These are phyloP conservation scores for Anthopleura sola DNA, from an alignment of 64 coral and sea anemone genomes.

Conservation along the genomic window DNA sequence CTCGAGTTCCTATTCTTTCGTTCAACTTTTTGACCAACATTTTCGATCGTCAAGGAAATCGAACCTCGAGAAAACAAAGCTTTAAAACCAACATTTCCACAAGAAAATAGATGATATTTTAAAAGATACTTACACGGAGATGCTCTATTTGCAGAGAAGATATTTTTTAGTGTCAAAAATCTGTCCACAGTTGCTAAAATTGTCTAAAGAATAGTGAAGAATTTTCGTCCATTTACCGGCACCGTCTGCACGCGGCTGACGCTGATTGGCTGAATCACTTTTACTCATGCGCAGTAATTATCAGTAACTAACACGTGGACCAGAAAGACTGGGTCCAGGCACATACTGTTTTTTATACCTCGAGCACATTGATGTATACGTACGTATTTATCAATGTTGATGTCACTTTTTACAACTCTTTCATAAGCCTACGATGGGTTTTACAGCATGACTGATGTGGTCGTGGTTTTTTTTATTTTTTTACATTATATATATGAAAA, in stretches of 20 bases:
- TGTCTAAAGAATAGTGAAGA: background rate
- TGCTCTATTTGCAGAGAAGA: background rate
- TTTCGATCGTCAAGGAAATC: background rate
- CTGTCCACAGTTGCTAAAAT: background rate
- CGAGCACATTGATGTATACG: background rate
- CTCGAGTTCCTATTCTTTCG: background rate
- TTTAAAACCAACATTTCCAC: background rate
- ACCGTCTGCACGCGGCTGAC: constrained; percentile 87
- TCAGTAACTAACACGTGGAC: constrained; percentile 7
- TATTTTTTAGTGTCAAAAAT: background rate
- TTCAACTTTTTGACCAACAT: constrained; percentile 9
- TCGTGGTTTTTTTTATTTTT: no score
- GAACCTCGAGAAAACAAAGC: background rate
- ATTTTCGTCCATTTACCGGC: constrained; percentile 78
- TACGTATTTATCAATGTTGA: background rate
- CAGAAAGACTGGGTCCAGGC: background rate
- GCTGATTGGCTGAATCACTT: constrained; percentile 77
- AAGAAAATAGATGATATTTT: background rate
- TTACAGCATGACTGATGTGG: no score
- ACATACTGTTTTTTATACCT: no score
- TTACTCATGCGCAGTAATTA: background rate
- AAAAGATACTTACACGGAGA: background rate
- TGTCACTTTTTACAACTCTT: background rate
- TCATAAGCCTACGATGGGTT: background rate
- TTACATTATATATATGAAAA: no score